Conservation (phyloP, 2,797 vertebrate genomes). For the Cirrhinus molitorella region DNA sequence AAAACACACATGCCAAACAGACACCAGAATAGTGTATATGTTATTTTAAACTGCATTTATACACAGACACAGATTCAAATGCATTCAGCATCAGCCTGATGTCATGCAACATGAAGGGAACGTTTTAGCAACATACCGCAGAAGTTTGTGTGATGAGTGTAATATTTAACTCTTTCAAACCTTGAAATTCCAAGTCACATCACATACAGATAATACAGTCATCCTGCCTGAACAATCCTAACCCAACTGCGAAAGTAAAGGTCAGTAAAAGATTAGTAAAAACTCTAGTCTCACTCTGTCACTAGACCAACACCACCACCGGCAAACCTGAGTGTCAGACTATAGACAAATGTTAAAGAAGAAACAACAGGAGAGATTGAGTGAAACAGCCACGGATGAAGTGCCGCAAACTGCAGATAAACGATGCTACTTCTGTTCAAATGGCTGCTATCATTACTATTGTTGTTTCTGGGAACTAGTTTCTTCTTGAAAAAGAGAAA, state of each 20-base stretch:
- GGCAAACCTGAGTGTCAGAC: background rate
- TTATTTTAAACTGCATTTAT: background rate
- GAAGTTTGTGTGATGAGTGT: background rate
- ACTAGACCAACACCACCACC: background rate
- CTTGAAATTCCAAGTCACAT: background rate
- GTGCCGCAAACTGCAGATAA: background rate
- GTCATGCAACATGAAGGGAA: no score
- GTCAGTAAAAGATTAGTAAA: background rate
- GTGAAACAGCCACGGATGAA: background rate
- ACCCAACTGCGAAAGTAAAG: background rate
- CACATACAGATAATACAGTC: background rate
- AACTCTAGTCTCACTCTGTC: background rate
- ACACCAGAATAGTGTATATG: background rate
- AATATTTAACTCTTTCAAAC: background rate
- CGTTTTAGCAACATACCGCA: background rate
- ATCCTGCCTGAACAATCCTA: no score
- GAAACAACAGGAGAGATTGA: background rate
- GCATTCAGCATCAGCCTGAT: no score
- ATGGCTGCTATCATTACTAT: background rate
- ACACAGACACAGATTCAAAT: no score
- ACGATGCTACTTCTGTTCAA: constrained; percentile 1
- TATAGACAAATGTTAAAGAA: background rate
- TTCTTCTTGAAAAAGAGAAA: background rate
- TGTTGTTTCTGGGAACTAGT: background rate
- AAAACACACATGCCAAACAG: background rate